Conservation (phyloP, 1,140 invertebrate species). For the silkworm (Bombyx mori) region DNA sequence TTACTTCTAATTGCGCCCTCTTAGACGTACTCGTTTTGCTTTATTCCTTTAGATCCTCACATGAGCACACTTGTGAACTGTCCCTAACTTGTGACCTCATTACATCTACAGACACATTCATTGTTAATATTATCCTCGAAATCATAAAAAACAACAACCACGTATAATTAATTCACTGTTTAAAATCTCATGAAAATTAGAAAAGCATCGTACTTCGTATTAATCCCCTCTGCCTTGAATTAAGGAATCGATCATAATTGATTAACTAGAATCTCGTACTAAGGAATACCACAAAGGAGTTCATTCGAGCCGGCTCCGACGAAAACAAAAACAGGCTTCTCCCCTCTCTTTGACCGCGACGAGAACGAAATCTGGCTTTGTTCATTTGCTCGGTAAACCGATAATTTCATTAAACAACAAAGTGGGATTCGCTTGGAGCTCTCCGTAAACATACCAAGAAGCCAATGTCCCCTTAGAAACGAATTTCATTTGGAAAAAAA, state of each 20-base stretch:
- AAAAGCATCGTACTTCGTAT: slow-evolving; percentile 11
- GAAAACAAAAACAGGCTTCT: slow-evolving; percentile 64
- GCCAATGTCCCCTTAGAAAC: slow-evolving; percentile 65
- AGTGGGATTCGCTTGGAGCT: slow-evolving; percentile 53
- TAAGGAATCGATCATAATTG: slow-evolving; percentile 70
- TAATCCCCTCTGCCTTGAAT: slow-evolving; percentile 59
- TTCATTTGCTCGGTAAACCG: slow-evolving; percentile 71
- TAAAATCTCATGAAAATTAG: too few species aligned
- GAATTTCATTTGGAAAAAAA: slow-evolving; percentile 65
- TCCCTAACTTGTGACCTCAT: too few species aligned
- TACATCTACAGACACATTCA: too few species aligned
- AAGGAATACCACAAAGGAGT: slow-evolving; percentile 59
- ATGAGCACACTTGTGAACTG: too few species aligned
- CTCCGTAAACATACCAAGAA: slow-evolving; percentile 66
- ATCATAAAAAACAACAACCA: too few species aligned
- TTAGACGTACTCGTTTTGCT: neutral
- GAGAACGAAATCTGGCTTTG: slow-evolving; percentile 66
- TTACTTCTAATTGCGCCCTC: slow-evolving; percentile 29
- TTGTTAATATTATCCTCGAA: too few species aligned
- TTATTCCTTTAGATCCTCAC: too few species aligned
- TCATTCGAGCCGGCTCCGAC: slow-evolving; percentile 43
- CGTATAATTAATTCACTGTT: too few species aligned
- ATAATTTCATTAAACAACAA: slow-evolving; percentile 72
- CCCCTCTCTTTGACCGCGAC: slow-evolving; percentile 60
- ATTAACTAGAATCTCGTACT: slow-evolving; percentile 50